Conservation (phyloP, 53 echinoderm and acorn worm genomes). For the Stichopus horrens region DNA sequence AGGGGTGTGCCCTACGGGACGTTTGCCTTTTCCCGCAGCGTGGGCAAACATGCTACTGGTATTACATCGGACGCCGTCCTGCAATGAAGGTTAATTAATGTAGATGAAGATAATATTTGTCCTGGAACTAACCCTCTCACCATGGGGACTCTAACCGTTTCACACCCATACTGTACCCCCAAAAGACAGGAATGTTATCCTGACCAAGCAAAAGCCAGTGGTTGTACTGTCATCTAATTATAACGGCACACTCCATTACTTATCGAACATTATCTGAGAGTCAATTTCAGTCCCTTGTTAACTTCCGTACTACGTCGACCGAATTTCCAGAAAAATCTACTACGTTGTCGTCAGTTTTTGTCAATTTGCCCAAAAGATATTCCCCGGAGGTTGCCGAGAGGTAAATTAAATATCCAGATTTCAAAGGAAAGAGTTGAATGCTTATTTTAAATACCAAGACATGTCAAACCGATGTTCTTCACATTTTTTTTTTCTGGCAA, state of each 20-base stretch:
- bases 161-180: not conserved
- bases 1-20: conserved; percentile 6
- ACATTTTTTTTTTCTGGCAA: too few species aligned
- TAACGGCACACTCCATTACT: not conserved
- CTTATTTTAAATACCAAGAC: too few species aligned
- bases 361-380: too few species aligned
- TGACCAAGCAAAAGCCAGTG: not conserved
- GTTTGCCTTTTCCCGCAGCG: conserved; percentile 39
- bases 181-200: not conserved
- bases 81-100: conserved; percentile 26
- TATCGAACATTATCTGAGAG: not conserved
- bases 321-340: too few species aligned
- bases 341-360: too few species aligned
- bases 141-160: not conserved
- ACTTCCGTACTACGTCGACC: too few species aligned
- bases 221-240: not conserved
- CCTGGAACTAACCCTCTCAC: not conserved
- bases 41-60: conserved; percentile 43
- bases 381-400: too few species aligned
- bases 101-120: conserved; percentile 15
- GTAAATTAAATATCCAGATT: too few species aligned
- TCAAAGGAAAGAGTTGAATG: too few species aligned
- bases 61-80: conserved; percentile 33
- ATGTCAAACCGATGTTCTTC: too few species aligned
- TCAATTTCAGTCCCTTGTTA: too few species aligned